Percentiles rank a stretch among this genome's conserved stretches.
Conservation (phyloP, 2,888 invertebrate genomes). For the Balanococcus diminutus region DNA sequence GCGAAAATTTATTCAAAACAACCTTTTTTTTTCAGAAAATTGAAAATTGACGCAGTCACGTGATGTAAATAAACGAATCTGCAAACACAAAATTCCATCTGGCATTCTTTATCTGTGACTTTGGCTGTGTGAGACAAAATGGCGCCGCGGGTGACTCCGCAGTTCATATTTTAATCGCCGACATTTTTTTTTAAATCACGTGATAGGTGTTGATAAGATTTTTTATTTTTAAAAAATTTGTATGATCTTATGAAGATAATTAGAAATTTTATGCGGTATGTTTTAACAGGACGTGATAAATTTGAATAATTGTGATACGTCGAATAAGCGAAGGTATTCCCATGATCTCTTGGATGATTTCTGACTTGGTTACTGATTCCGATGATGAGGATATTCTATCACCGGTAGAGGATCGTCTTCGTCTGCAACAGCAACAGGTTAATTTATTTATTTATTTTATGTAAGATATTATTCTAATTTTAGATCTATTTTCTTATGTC, state of each 20-base stretch:
- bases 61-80: constrained; percentile 39
- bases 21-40: constrained; percentile 15
- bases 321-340: not conserved
- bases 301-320: not conserved
- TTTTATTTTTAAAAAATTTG: not conserved
- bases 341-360: not conserved
- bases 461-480: not conserved
- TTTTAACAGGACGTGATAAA: not conserved
- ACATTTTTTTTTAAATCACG: not conserved
- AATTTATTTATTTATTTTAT: not conserved
- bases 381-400: not conserved
- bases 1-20: constrained; percentile 25
- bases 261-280: not conserved
- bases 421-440: constrained; percentile 14
- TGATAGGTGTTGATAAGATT: not conserved
- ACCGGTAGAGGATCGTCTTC: not conserved
- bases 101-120: not conserved
- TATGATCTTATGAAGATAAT: not conserved
- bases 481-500: not conserved
- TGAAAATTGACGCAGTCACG: constrained; percentile 30
- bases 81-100: not conserved
- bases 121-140: not conserved
- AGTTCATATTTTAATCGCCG: not conserved
- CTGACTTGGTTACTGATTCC: not conserved
- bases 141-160: not conserved